These are phyloP conservation scores for Arion vulgaris DNA, from an alignment of 1,140 invertebrate genomes.

Conservation along the genomic window DNA sequence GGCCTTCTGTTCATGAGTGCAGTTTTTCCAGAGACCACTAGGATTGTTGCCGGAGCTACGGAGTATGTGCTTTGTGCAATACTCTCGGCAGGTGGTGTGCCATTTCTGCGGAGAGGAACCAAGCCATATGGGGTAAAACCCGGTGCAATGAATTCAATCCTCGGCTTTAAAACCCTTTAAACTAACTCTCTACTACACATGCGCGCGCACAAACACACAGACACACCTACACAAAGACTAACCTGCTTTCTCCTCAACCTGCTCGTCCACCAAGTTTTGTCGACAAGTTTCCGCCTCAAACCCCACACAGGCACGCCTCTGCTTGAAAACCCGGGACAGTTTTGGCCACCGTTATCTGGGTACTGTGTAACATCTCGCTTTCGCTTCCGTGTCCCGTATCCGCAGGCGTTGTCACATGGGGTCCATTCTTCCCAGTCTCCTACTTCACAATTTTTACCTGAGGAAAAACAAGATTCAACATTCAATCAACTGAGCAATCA, in stretches of 20 bases:
- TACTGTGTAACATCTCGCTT: constrained; percentile 46
- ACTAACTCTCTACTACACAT: too few relatives aligned
- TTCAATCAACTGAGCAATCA: not conserved
- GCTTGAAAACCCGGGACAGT: constrained; percentile 53
- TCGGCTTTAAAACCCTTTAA: too few relatives aligned
- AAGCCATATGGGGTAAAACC: too few relatives aligned
- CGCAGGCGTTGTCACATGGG: constrained; percentile 53
- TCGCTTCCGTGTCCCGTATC: constrained; percentile 52
- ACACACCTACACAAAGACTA: not conserved
- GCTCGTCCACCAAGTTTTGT: constrained; percentile 43
- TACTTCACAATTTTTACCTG: constrained; percentile 59
- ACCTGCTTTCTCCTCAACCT: constrained; percentile 46
- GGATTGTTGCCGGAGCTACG: too few relatives aligned
- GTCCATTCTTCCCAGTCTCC: constrained; percentile 53
- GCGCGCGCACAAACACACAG: too few relatives aligned
- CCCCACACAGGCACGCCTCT: constrained; percentile 50
- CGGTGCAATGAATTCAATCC: too few relatives aligned
- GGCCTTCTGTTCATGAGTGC: too few relatives aligned
- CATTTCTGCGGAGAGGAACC: too few relatives aligned
- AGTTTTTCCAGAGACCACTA: too few relatives aligned
- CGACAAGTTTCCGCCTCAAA: constrained; percentile 41
- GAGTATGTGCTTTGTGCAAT: too few relatives aligned
- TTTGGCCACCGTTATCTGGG: constrained; percentile 58
- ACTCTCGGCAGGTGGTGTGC: too few relatives aligned
- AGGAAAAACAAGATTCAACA: not conserved